Conservation (phyloP, 2,113 vertebrate species). For the Pollachius pollachius region DNA sequence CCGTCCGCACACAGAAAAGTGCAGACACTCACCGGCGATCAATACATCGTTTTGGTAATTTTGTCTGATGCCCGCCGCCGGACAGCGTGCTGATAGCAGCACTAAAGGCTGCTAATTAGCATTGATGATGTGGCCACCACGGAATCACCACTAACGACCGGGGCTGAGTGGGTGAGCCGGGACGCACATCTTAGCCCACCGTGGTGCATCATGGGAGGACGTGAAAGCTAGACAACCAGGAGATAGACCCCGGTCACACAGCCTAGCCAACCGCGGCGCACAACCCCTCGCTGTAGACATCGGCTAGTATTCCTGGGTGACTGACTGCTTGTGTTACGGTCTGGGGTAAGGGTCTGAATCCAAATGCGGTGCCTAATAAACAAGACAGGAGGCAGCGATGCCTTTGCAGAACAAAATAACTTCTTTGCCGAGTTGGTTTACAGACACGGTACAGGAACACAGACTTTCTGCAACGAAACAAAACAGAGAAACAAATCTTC, state of each 20-base stretch:
- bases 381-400: too few relatives aligned
- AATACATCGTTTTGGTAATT: slow-evolving; percentile 28
- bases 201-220: slow-evolving; percentile 31
- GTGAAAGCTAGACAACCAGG: neutral
- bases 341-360: too few relatives aligned
- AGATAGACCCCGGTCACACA: slow-evolving; percentile 17
- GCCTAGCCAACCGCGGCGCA: neutral
- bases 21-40: slow-evolving; percentile 1
- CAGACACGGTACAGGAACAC: too few relatives aligned
- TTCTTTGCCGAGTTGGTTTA: too few relatives aligned
- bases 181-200: neutral
- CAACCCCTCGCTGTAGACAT: too few relatives aligned
- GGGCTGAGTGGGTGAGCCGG: slow-evolving; percentile 35
- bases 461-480: too few relatives aligned
- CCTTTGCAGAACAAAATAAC: too few relatives aligned
- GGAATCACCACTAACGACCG: slow-evolving; percentile 46
- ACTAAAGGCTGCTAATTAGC: slow-evolving; percentile 62
- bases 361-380: too few relatives aligned
- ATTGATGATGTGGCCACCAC: slow-evolving; percentile 57
- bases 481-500: too few relatives aligned
- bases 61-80: slow-evolving; percentile 40
- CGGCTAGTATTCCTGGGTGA: too few relatives aligned
- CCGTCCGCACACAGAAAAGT: neutral
- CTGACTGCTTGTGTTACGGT: slow-evolving; percentile 5
- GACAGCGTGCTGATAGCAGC: slow-evolving; percentile 56